Conservation (phyloP, 1,140 invertebrate species). For the Dufourea novaeangliae region DNA sequence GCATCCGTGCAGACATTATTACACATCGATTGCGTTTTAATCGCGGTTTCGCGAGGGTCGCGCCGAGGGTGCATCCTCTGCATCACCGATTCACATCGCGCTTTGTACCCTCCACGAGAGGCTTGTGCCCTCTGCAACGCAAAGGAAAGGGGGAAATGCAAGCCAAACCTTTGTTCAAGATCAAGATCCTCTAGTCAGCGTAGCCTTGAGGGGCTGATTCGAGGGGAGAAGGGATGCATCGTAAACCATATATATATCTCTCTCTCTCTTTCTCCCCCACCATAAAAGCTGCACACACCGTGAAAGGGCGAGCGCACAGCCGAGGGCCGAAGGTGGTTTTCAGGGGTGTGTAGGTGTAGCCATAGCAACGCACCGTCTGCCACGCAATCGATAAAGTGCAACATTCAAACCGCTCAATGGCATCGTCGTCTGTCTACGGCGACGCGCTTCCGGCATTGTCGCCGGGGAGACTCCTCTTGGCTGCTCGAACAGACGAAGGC, state of each 20-base stretch:
- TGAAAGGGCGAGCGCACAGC: slow-evolving; percentile 52
- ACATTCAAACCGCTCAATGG: slow-evolving; percentile 57
- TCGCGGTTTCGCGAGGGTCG: not conserved
- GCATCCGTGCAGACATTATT: slow-evolving; percentile 11
- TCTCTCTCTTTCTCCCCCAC: too few relatives aligned
- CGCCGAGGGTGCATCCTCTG: not conserved
- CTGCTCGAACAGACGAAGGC: slow-evolving; percentile 17
- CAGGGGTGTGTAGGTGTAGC: slow-evolving; percentile 66
- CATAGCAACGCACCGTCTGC: slow-evolving; percentile 70
- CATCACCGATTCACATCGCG: not conserved
- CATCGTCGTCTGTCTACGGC: slow-evolving; percentile 27
- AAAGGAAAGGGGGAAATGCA: not conserved
- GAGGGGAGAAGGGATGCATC: slow-evolving; percentile 62
- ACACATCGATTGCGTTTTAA: slow-evolving; percentile 27
- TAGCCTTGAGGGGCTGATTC: slow-evolving; percentile 45
- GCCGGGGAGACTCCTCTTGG: not conserved
- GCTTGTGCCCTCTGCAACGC: not conserved
- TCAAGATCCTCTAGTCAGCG: slow-evolving; percentile 62
- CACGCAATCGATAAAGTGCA: slow-evolving; percentile 74
- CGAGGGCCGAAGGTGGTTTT: slow-evolving; percentile 53
- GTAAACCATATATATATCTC: too few relatives aligned
- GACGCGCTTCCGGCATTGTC: slow-evolving; percentile 27
- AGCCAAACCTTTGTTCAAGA: slow-evolving; percentile 60
- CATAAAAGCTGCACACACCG: slow-evolving; percentile 60
- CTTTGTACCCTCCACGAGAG: slow-evolving; percentile 20